Evolutionary conservation across 2,888 invertebrate genomes (phyloP).

Genomic region (Dendrolimus pini): DNA sequence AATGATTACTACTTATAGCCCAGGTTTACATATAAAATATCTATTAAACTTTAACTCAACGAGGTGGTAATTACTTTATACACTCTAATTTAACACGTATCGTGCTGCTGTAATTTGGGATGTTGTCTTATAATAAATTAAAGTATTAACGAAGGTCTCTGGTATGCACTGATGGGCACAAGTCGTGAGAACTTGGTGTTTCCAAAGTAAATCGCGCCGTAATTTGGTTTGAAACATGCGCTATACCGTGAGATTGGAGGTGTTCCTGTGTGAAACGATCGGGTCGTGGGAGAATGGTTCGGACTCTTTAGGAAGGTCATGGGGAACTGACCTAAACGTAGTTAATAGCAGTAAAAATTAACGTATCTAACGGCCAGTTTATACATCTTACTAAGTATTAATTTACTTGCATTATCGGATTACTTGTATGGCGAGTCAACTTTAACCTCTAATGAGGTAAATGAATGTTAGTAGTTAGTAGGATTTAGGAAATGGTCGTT

Average conservation of each 20-base stretch:
- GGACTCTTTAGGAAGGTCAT: conserved; percentile 24
- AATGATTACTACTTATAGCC: not conserved
- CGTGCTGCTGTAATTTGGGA: too few species aligned
- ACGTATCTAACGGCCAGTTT: too few species aligned
- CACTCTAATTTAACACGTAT: not conserved
- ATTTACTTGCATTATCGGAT: too few species aligned
- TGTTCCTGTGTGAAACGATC: conserved; percentile 34
- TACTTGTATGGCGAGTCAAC: too few species aligned
- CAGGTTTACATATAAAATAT: not conserved
- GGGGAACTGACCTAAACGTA: conserved; percentile 18
- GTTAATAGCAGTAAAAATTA: conserved; percentile 9
- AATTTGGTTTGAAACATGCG: conserved; percentile 27
- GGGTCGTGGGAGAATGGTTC: conserved; percentile 28
- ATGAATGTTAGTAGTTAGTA: too few species aligned
- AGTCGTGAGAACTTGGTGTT: conserved; percentile 10
- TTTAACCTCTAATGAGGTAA: too few species aligned
- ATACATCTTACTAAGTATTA: too few species aligned
- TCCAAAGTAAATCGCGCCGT: conserved; percentile 32
- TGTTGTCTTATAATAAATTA: too few species aligned
- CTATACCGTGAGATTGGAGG: conserved; percentile 28
- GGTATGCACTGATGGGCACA: not conserved
- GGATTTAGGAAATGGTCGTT: too few species aligned
- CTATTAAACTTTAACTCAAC: not conserved
- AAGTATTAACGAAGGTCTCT: not conserved
- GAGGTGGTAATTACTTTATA: not conserved